Evolutionary conservation across 2,797 vertebrate species (phyloP), one percentile per base, ranked within the genome.

Genomic region (Pelodytes ibericus): DNA sequence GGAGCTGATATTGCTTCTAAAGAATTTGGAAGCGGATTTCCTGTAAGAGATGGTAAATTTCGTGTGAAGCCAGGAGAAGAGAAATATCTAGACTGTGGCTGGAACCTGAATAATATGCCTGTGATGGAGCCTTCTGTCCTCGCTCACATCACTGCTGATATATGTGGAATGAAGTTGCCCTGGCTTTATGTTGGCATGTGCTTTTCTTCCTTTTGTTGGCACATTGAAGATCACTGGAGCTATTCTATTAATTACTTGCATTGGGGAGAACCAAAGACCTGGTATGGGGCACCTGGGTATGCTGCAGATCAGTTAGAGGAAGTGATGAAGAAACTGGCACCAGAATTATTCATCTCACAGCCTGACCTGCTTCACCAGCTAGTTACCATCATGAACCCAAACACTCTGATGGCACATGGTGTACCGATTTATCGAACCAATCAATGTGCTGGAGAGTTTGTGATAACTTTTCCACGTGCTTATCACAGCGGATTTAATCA

Each of bases 121-220:
- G 95, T 99, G 84, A 92, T 99, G 88, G 95, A 99, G 51, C 90
- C 95, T 70, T 99, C 98, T 1, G 97, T 99, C 24, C 92, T 99
- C 81, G 95, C 95, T 82, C 96, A 99, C 69, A 92, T 99, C 83
- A 98, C 96, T 49, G 98, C 96, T 0, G 98, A 99, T 85, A 99
- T 99, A 86, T 99, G 96, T 85, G 98, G 98, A 81, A 99, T 99
- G 97, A 99, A 99, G 76, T 86, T 99, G 61, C 98, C 98, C 16
- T 99, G 98, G 98, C 90, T 99, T 0, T 99, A 99, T 0, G 98
- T 99, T 77, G 98, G 98, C 81, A 99, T 99, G 97, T 99, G 98
- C 87, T 99, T 99, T 88, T 98, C 96, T 44, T 97, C 98, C 49
- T 99, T 99, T 88, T 99, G 98, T 79, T 99, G 98, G 98, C 98